A percentile compares a stretch with the other conserved stretches of the same genome.
Conservation (phyloP, 2,888 invertebrate species). For the Scaptomyza parva region DNA sequence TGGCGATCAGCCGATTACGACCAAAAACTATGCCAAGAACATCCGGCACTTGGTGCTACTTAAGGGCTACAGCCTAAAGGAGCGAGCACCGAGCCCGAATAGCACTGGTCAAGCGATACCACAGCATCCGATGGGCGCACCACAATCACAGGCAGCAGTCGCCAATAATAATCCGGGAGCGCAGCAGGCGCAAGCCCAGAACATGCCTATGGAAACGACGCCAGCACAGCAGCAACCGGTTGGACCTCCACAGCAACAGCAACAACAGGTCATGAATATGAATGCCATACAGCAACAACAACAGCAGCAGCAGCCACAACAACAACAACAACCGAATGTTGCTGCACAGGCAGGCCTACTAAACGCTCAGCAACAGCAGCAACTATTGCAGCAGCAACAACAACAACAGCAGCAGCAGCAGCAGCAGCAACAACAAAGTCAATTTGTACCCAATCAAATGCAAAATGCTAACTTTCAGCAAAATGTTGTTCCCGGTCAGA, state of each 20-base stretch:
- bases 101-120: conserved; percentile 50
- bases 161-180: conserved; percentile 57
- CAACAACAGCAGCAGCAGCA: conserved; percentile 66
- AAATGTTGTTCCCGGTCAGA: conserved; percentile 76
- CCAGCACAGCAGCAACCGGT: conserved; percentile 63
- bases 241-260: conserved; percentile 60
- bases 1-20: conserved; percentile 92
- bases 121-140: conserved; percentile 73
- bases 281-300: conserved; percentile 60
- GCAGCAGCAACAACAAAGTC: conserved; percentile 65
- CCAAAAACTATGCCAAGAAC: conserved; percentile 96
- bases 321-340: conserved; percentile 49
- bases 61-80: conserved; percentile 90
- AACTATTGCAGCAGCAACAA: conserved; percentile 65
- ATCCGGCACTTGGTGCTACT: conserved; percentile 92
- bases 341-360: conserved; percentile 54
- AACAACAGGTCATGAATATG: conserved; percentile 81
- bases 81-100: conserved; percentile 88
- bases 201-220: conserved; percentile 64
- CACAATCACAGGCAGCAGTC: conserved; percentile 53
- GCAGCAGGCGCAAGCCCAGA: conserved; percentile 56
- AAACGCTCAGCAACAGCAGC: conserved; percentile 71
- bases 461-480: conserved; percentile 82
- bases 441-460: conserved; percentile 73
- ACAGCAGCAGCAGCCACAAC: conserved; percentile 56